Percentiles rank a stretch among this genome's conserved stretches.
Evolutionary conservation across 2,113 vertebrate species (phyloP).

Genomic region (Chaetura pelagica): DNA sequence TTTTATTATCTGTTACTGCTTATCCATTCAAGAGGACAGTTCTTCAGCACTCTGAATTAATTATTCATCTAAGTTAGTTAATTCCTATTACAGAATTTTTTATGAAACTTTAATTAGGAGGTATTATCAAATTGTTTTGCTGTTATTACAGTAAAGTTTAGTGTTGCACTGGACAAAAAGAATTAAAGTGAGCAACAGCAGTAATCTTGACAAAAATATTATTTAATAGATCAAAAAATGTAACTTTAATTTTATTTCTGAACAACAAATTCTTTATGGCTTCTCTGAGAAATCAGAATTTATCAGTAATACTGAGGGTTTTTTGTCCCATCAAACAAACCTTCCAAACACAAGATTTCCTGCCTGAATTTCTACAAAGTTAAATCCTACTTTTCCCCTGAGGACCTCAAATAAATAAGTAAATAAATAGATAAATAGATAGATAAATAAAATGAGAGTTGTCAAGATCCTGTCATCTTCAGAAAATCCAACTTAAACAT

Average conservation of each 20-base stretch:
- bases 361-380: not conserved
- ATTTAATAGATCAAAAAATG: not conserved
- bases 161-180: not conserved
- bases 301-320: not conserved
- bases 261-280: not conserved
- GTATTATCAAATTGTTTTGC: not conserved
- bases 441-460: not conserved
- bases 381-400: not conserved
- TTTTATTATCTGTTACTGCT: not conserved
- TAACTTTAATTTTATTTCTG: not conserved
- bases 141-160: not conserved
- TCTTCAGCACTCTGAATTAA: not conserved
- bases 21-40: not conserved
- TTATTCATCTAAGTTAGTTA: not conserved
- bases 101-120: not conserved
- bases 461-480: not conserved
- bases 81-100: not conserved
- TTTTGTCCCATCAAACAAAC: not conserved
- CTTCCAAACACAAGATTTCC: not conserved
- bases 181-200: not conserved
- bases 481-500: not conserved
- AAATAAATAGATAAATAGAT: not conserved
- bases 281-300: not conserved
- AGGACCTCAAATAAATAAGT: not conserved
- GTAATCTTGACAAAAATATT: not conserved